Evolutionary conservation across 2,113 vertebrate species (phyloP).

Genomic region (Nipponia nippon): DNA sequence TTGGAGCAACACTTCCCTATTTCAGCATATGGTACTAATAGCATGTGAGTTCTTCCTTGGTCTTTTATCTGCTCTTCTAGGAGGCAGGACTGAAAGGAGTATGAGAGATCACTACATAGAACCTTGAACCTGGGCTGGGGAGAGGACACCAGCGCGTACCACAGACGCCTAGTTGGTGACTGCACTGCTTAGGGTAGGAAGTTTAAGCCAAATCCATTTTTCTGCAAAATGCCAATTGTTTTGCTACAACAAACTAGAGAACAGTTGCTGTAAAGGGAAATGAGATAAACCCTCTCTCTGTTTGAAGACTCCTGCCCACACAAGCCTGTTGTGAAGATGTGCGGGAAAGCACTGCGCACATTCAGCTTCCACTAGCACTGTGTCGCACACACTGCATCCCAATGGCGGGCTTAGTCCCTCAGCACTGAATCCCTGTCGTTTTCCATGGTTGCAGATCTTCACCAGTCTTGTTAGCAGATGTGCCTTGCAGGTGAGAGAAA

Average conservation of each 20-base stretch:
- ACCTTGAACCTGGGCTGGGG: background rate
- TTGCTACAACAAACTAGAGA: background rate
- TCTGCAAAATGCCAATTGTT: background rate
- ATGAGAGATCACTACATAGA: background rate
- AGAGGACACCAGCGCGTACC: background rate
- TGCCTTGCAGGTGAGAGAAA: background rate
- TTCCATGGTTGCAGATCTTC: background rate
- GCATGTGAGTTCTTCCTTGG: background rate
- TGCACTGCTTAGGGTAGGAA: background rate
- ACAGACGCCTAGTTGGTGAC: background rate
- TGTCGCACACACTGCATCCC: background rate
- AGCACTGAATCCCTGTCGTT: background rate
- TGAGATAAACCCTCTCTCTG: background rate
- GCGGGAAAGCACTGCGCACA: background rate
- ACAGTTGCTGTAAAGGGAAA: background rate
- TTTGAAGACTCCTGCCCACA: background rate
- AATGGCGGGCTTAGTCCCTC: rapidly evolving
- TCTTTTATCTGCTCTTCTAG: background rate
- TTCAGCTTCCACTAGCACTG: background rate
- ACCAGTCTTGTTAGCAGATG: background rate
- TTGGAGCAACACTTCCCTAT: background rate
- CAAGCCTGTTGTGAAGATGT: background rate
- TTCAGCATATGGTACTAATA: background rate
- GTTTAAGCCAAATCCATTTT: background rate
- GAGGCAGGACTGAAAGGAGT: background rate